Conservation (phyloP, 2,797 vertebrate species). For the Paedocypris micromegethes region DNA sequence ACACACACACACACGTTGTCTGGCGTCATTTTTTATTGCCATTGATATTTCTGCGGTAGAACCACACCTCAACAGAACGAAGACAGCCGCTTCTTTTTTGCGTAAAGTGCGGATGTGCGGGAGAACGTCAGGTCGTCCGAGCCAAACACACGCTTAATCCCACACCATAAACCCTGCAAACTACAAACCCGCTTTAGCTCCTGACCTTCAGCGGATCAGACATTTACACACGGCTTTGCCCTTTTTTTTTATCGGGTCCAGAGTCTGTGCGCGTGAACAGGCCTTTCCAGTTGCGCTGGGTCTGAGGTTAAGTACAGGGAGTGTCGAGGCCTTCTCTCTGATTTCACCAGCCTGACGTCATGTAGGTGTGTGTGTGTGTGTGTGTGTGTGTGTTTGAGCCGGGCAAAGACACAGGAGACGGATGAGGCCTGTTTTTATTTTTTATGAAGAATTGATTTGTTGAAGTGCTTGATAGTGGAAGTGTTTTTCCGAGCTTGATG, state of each 20-base stretch:
- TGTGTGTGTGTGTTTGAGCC: background rate
- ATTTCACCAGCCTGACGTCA: slow-evolving; percentile 56
- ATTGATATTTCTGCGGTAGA: slow-evolving; percentile 11
- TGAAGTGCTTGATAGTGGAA: no score
- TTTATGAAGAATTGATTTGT: background rate
- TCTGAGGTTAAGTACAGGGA: slow-evolving; percentile 40
- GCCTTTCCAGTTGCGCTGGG: slow-evolving; percentile 66
- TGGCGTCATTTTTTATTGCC: background rate
- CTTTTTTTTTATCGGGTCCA: slow-evolving; percentile 39
- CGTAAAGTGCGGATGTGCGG: slow-evolving; percentile 3
- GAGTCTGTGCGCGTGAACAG: slow-evolving; percentile 53
- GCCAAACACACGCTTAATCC: background rate
- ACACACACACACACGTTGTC: no score
- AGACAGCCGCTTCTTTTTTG: slow-evolving; percentile 1
- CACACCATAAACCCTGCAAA: slow-evolving; percentile 7
- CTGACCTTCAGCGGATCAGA: slow-evolving; percentile 34
- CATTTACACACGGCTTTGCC: slow-evolving; percentile 40
- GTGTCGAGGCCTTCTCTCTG: slow-evolving; percentile 42
- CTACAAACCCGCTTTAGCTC: slow-evolving; percentile 26
- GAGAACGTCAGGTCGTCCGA: background rate
- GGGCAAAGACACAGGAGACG: slow-evolving; percentile 23
- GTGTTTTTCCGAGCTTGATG: no score
- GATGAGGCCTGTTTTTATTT: slow-evolving; percentile 2
- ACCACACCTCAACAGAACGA: slow-evolving; percentile 23
- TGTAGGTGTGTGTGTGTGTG: slow-evolving; percentile 43